phyloP scores from a whole-genome alignment of 2,113 vertebrate genomes.

The Noctilio leporinus region DNA sequence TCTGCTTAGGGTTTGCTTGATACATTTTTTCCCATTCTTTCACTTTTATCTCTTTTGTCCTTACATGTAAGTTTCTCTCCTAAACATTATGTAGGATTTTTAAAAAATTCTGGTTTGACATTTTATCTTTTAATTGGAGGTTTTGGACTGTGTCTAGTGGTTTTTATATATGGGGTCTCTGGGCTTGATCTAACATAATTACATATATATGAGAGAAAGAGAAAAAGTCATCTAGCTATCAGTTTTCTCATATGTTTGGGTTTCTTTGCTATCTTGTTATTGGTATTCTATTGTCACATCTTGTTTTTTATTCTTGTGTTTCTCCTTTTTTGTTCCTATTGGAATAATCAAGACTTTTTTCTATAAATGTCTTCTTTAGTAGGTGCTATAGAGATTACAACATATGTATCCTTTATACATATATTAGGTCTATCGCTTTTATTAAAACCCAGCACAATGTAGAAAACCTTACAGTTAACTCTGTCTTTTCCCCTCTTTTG shows the following conservation, averaged over 20 bases:
- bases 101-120: background rate
- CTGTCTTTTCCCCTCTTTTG: background rate
- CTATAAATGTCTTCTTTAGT: background rate
- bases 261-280: background rate
- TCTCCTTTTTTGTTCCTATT: background rate
- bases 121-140: background rate
- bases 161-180: background rate
- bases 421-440: background rate
- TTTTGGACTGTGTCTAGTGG: background rate
- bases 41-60: background rate
- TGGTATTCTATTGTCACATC: background rate
- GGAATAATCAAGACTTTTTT: background rate
- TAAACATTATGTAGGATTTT: background rate
- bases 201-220: background rate
- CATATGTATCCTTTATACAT: background rate
- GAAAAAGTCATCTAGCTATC: background rate
- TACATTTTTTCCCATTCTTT: background rate
- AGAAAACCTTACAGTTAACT: background rate
- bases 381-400: background rate
- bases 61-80: background rate
- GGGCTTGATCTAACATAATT: background rate
- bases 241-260: background rate
- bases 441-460: background rate
- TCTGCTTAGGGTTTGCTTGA: background rate
- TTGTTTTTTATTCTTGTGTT: background rate